Base-by-base conservation (phyloP, 2,797 vertebrate genomes). In the Paedocypris micromegethes region DNA sequence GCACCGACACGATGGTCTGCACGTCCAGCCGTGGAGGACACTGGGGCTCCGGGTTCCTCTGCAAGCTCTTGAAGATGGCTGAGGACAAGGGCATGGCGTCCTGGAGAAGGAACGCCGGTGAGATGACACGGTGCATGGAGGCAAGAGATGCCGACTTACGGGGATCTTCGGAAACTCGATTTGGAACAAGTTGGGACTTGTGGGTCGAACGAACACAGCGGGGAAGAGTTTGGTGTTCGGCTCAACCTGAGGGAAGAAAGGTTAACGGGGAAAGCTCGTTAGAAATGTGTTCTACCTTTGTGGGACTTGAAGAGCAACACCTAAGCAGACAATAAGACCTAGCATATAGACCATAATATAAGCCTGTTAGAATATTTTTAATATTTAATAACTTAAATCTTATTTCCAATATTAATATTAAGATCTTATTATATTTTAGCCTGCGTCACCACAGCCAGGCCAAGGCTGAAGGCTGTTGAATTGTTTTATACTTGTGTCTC, bases 171-270 rank as follows among this genome's bases (percentile, higher is more conserved):
- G 86, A 74, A 99, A 90, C 86, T 98, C 95, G 81, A 99, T 97
- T 82, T 98, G 95, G 86, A 98, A 88, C 78, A 99, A 89, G 77
- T 93, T 95, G 2, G 94, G 91, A 77, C 94, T 96, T 0, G 94
- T 99, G 45, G 97, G 96, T 71, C 87, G 91, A 72, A 98, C 86
- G 84, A 99, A 99, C 70, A 95, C 90, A 3, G 97, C 96, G 72
- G 97, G 95, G 62, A 99, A 99, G 56, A 99, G 90, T 77, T 96
- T 99, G 60, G 95, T 95, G 79, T 94, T 95, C 72, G 95, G 93
- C 83, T 99, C 97, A 86, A 99, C 93, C 97, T 99, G 75, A 66
- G 58, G 73, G 54, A 74, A 47, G 46, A 23, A 2, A 62, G 23
- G 23, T 23, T 23, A 23, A 23, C 23, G 23, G 23, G 47, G 45